Evolutionary conservation across 1,140 invertebrate genomes (phyloP).

Genomic region (Pseudachorutes palmiensis): DNA sequence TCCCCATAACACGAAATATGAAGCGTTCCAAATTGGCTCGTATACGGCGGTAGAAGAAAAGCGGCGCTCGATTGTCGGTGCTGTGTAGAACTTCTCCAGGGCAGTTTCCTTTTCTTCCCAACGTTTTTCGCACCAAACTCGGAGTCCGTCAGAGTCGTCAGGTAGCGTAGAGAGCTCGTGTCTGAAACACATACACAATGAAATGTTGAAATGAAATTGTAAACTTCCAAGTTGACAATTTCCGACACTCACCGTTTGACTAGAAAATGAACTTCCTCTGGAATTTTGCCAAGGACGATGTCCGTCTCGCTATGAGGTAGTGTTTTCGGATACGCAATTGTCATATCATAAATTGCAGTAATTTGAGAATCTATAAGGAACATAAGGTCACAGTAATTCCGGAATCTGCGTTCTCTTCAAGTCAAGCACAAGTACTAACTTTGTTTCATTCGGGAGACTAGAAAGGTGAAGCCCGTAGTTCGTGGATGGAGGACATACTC

Average conservation of each 20-base stretch:
- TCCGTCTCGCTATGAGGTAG: slow-evolving; percentile 34
- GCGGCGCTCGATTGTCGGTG: not conserved
- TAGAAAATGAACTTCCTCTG: slow-evolving; percentile 63
- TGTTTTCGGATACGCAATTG: slow-evolving; percentile 61
- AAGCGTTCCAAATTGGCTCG: slow-evolving; percentile 40
- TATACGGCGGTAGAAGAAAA: slow-evolving; percentile 35
- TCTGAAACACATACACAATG: slow-evolving; percentile 40
- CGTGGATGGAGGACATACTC: slow-evolving; percentile 72
- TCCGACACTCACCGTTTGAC: slow-evolving; percentile 54
- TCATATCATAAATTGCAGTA: slow-evolving; percentile 68
- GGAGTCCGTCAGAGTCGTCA: slow-evolving; percentile 49
- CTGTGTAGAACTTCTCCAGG: slow-evolving; percentile 27
- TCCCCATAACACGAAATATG: slow-evolving; percentile 49
- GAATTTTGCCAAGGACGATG: slow-evolving; percentile 56
- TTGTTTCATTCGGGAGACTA: slow-evolving; percentile 57
- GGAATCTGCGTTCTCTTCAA: no score
- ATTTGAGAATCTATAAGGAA: slow-evolving; percentile 48
- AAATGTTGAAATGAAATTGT: slow-evolving; percentile 5
- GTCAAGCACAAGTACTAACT: no score
- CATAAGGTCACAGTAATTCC: no score
- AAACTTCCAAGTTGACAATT: slow-evolving; percentile 12
- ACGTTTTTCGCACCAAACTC: slow-evolving; percentile 58
- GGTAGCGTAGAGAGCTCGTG: slow-evolving; percentile 53
- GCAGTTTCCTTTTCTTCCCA: slow-evolving; percentile 50
- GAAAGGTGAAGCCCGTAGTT: slow-evolving; percentile 70